Conservation (phyloP, 2,113 vertebrate genomes). For the Aspiorhynchus laticeps region DNA sequence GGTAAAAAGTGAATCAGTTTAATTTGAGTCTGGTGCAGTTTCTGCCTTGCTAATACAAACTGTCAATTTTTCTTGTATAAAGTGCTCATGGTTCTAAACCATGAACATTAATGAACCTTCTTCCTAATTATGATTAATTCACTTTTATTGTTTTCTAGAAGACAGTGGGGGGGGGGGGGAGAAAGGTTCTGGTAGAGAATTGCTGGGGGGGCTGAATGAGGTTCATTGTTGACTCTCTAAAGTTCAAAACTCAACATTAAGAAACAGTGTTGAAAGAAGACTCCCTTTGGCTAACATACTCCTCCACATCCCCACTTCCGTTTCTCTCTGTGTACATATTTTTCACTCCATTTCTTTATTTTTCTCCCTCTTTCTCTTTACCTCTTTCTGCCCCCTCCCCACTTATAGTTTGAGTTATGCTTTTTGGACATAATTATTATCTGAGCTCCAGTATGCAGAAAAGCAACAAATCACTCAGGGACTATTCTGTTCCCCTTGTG, state of each 20-base stretch:
- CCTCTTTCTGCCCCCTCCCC: conserved; percentile 29
- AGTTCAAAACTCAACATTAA: conserved; percentile 18
- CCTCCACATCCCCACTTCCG: conserved; percentile 37
- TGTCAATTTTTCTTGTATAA: not conserved
- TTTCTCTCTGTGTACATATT: conserved; percentile 29
- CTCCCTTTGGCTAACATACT: conserved; percentile 39
- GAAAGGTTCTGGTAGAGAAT: not conserved
- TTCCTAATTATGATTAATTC: not conserved
- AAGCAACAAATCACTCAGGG: conserved; percentile 43
- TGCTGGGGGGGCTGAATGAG: not conserved
- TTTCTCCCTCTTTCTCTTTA: conserved; percentile 12
- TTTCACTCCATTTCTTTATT: conserved; percentile 24
- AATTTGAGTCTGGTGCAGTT: not conserved
- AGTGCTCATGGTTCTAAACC: not conserved
- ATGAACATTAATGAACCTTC: not conserved
- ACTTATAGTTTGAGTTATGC: conserved; percentile 39
- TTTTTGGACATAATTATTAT: conserved; percentile 47
- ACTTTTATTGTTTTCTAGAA: not conserved
- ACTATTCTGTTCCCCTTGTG: conserved; percentile 23
- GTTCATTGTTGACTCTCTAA: conserved; percentile 4
- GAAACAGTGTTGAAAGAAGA: conserved; percentile 37
- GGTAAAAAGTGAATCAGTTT: not conserved
- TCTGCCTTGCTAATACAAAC: not conserved
- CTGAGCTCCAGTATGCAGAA: conserved; percentile 38
- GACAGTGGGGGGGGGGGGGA: too few species aligned